phyloP scores from a whole-genome alignment of 2,113 vertebrate species.

The Buteo buteo region DNA sequence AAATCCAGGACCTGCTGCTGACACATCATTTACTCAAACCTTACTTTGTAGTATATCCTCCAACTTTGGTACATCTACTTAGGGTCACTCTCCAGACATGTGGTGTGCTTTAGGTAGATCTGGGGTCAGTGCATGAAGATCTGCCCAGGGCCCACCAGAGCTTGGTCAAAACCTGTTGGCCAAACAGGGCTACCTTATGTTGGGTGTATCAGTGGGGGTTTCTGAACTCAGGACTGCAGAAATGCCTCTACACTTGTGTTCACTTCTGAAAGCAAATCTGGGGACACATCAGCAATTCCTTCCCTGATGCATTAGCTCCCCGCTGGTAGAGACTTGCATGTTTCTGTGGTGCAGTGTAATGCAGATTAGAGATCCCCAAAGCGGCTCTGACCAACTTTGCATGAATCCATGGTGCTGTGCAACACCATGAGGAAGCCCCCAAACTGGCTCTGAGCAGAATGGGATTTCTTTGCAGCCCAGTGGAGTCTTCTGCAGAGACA shows the following conservation, averaged over 20 bases:
- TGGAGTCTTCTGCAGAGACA: background rate
- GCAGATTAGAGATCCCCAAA: background rate
- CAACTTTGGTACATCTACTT: accelerated
- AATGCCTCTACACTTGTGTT: background rate
- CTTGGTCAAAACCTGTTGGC: background rate
- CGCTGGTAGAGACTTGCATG: background rate
- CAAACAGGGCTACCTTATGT: background rate
- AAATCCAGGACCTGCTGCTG: background rate
- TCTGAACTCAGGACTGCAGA: background rate
- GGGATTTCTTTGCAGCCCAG: background rate
- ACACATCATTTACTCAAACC: background rate
- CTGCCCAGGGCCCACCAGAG: background rate
- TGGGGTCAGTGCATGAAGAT: background rate
- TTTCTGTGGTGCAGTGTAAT: background rate
- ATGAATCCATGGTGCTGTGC: background rate
- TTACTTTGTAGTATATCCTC: background rate
- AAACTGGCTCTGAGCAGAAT: background rate
- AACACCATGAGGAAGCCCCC: background rate
- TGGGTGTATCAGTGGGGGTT: background rate
- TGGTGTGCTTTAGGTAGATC: background rate
- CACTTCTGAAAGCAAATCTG: background rate
- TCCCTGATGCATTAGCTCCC: background rate
- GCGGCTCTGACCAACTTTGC: background rate
- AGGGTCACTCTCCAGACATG: background rate
- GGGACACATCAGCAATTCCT: background rate